A percentile compares a stretch with the other conserved stretches of the same genome.
Evolutionary conservation across 2,113 vertebrate genomes (phyloP).

Genomic region (Syngnathus typhle): DNA sequence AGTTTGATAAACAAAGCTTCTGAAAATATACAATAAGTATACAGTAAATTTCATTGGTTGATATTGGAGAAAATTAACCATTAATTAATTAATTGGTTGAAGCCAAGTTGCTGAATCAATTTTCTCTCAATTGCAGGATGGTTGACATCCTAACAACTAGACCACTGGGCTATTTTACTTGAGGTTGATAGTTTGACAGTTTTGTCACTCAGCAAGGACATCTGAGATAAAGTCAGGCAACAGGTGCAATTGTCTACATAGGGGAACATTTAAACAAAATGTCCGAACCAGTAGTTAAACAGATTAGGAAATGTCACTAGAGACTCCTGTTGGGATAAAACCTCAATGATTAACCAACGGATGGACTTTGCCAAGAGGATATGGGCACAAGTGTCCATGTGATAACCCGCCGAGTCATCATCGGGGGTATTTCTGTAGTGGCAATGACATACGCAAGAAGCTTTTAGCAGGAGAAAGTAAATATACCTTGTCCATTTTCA

Average conservation of each 20-base stretch:
- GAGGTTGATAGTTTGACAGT: neutral
- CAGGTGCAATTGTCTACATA: neutral
- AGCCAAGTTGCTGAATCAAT: no score
- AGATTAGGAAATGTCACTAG: neutral
- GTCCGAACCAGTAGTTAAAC: neutral
- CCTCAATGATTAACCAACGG: conserved; percentile 17
- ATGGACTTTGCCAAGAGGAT: conserved; percentile 50
- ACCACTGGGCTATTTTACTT: neutral
- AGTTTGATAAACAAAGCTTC: neutral
- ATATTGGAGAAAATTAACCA: neutral
- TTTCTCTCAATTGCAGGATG: no score
- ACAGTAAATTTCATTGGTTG: neutral
- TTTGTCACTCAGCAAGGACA: neutral
- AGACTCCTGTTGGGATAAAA: neutral
- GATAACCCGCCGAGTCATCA: neutral
- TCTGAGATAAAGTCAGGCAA: neutral
- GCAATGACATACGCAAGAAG: neutral
- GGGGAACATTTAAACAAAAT: neutral
- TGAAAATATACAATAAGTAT: neutral
- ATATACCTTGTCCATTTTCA: neutral
- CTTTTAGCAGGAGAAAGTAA: neutral
- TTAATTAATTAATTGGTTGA: neutral
- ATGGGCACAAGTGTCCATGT: neutral
- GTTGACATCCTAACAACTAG: neutral
- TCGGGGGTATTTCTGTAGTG: neutral